These are phyloP conservation scores for Ciconia boyciana DNA, from an alignment of 2,113 vertebrate genomes.

Conservation along the genomic window DNA sequence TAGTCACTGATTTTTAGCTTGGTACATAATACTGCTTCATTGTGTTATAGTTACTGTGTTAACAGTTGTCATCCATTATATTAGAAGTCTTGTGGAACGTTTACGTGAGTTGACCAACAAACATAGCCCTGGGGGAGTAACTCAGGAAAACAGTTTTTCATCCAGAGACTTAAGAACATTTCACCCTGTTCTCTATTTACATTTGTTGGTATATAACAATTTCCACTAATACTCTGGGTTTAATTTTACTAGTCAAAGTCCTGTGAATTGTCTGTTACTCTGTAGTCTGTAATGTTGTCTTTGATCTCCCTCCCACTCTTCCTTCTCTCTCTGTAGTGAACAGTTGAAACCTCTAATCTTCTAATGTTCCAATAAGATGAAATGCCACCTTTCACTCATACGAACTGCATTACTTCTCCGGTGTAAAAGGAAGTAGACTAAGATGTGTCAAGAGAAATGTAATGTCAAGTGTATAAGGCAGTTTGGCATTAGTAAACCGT, in stretches of 20 bases:
- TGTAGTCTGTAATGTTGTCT: background rate
- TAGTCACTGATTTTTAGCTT: background rate
- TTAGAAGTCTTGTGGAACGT: background rate
- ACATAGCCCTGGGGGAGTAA: background rate
- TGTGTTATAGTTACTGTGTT: background rate
- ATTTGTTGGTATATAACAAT: background rate
- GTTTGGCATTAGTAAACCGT: background rate
- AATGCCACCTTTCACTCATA: background rate
- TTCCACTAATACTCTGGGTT: background rate
- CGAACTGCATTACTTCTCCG: background rate
- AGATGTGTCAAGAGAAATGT: background rate
- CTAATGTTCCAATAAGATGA: background rate
- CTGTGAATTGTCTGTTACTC: background rate
- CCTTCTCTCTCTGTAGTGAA: background rate
- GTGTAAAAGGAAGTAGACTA: background rate
- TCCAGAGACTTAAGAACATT: background rate
- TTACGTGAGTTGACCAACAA: background rate
- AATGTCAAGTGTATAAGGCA: background rate
- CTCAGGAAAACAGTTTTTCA: background rate
- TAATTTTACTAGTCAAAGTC: background rate
- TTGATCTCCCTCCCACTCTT: background rate
- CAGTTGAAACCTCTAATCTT: background rate
- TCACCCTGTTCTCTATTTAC: background rate
- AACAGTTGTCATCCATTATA: background rate
- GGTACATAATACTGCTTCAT: background rate